Evolutionary conservation across 1,140 invertebrate genomes (phyloP).

Genomic region (Zophobas atratus): DNA sequence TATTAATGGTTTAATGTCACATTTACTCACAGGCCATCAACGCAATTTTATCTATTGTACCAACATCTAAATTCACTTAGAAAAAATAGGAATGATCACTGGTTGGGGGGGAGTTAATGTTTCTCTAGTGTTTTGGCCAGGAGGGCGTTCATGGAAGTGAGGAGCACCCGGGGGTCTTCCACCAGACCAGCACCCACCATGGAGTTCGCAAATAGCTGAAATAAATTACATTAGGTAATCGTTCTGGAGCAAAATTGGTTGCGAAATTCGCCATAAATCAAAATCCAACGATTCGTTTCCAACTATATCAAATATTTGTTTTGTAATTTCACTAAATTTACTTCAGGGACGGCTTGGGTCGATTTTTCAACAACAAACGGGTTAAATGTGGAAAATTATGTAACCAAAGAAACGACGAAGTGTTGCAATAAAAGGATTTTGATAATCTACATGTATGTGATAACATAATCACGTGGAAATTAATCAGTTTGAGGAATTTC

Average conservation of each 20-base stretch:
- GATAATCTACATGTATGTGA: too few relatives aligned
- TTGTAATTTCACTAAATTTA: too few relatives aligned
- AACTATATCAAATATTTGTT: too few relatives aligned
- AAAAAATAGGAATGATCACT: slow-evolving; percentile 9
- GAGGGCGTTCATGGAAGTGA: slow-evolving; percentile 90
- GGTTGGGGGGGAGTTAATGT: slow-evolving; percentile 70
- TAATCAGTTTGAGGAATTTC: too few relatives aligned
- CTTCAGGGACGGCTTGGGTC: too few relatives aligned
- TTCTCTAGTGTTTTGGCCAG: slow-evolving; percentile 88
- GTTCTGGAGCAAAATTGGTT: neutral
- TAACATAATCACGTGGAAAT: too few relatives aligned
- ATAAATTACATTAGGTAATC: slow-evolving; percentile 60
- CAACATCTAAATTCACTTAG: neutral
- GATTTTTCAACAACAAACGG: too few relatives aligned
- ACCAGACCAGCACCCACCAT: slow-evolving; percentile 96
- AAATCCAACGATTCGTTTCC: too few relatives aligned
- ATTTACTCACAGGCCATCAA: slow-evolving; percentile 6
- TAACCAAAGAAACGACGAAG: too few relatives aligned
- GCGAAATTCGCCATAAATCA: too few relatives aligned
- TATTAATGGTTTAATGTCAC: slow-evolving; percentile 22
- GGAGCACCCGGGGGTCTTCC: slow-evolving; percentile 89
- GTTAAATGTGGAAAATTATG: too few relatives aligned
- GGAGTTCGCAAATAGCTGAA: slow-evolving; percentile 91
- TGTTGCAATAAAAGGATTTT: too few relatives aligned
- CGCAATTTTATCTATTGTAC: neutral